Percentiles rank a stretch among this genome's conserved stretches.
Conservation (phyloP, 1,140 invertebrate species). For the Pseudomyrmex concolor region DNA sequence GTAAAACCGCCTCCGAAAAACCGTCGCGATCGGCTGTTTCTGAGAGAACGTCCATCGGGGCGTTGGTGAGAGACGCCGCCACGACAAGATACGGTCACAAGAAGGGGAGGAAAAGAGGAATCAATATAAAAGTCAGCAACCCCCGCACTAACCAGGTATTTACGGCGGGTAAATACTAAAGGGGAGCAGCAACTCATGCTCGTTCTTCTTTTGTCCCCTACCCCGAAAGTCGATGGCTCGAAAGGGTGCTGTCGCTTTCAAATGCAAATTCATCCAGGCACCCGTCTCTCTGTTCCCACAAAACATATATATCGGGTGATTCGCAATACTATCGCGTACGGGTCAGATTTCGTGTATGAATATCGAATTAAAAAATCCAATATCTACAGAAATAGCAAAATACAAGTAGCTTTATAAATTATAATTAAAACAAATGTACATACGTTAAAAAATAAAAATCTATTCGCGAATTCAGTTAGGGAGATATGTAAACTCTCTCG, state of each 20-base stretch:
- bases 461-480: neutral
- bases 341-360: neutral
- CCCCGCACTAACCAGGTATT: conserved; percentile 72
- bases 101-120: conserved; percentile 37
- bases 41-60: conserved; percentile 18
- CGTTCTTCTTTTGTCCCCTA: conserved; percentile 63
- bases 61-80: conserved; percentile 27
- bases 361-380: neutral
- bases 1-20: conserved; percentile 49
- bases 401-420: neutral
- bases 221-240: conserved; percentile 16
- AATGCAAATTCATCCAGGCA: conserved; percentile 70
- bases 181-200: conserved; percentile 40
- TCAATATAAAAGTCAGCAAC: conserved; percentile 73
- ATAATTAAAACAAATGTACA: neutral
- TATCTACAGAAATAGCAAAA: neutral
- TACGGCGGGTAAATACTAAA: conserved; percentile 71
- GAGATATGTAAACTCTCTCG: too few species aligned
- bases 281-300: neutral
- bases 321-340: neutral
- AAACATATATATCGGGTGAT: conserved; percentile 30
- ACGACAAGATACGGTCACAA: conserved; percentile 52
- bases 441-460: neutral
- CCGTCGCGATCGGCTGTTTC: conserved; percentile 56
- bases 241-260: conserved; percentile 65